Conservation (phyloP, 2,113 vertebrate genomes). For the Uropsilus gracilis region DNA sequence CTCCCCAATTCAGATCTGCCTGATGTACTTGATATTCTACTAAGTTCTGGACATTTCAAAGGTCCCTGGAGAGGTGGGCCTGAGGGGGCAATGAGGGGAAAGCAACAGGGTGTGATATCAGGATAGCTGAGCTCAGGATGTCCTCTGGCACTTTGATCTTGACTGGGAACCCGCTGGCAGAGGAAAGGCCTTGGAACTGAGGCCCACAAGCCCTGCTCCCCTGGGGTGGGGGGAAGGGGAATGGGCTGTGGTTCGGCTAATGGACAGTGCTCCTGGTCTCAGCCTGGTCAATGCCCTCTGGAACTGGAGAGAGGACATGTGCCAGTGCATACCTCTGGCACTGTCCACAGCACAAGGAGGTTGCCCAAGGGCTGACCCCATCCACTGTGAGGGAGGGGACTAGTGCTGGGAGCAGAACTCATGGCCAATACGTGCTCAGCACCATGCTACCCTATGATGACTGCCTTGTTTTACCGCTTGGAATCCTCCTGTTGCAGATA, state of each 20-base stretch:
- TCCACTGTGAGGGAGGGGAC: rapidly evolving
- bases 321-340: not conserved
- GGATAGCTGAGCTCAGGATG: not conserved
- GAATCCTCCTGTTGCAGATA: not conserved
- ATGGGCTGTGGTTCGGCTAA: not conserved
- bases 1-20: not conserved
- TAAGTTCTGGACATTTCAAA: not conserved
- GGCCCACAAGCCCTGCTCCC: not conserved
- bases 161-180: not conserved
- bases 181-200: not conserved
- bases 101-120: not conserved
- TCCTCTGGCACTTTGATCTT: not conserved
- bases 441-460: not conserved
- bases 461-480: not conserved
- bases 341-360: not conserved
- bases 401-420: not conserved
- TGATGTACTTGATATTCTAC: too few species aligned
- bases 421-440: too few species aligned
- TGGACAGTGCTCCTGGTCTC: not conserved
- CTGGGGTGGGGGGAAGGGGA: too few species aligned
- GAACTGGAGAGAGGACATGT: not conserved
- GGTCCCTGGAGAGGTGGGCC: too few species aligned
- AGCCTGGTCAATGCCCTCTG: too few species aligned
- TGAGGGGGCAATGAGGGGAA: not conserved
- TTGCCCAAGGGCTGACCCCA: rapidly evolving